Evolutionary conservation across 2,888 invertebrate genomes (phyloP).

Genomic region (Lampropteryx suffumata): DNA sequence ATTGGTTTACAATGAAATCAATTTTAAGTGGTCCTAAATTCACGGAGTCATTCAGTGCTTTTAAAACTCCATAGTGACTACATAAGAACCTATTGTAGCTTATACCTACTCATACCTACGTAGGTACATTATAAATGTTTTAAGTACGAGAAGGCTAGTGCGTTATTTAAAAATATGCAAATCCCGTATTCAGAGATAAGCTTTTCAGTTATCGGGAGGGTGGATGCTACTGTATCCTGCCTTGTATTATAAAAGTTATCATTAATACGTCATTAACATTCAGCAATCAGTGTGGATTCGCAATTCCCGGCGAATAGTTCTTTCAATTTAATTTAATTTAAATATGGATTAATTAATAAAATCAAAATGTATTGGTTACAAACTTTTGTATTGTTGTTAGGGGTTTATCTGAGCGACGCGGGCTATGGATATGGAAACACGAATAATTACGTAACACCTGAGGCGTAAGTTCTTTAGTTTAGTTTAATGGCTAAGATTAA

Average conservation of each 20-base stretch:
- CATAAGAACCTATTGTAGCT: too few species aligned
- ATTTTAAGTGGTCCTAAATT: too few species aligned
- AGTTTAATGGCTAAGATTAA: too few species aligned
- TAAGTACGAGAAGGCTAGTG: too few species aligned
- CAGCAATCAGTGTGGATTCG: slow-evolving; percentile 59
- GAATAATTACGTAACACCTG: slow-evolving; percentile 34
- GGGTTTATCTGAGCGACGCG: slow-evolving; percentile 52
- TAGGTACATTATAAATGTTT: too few species aligned
- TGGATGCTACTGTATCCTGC: slow-evolving; percentile 55
- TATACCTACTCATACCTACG: too few species aligned
- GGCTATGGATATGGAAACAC: slow-evolving; percentile 49
- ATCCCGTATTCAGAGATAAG: slow-evolving; percentile 45
- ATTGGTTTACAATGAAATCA: too few species aligned
- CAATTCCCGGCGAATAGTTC: slow-evolving; percentile 49
- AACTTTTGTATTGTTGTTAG: slow-evolving; percentile 53
- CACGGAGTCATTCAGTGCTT: too few species aligned
- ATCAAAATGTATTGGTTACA: slow-evolving; percentile 44
- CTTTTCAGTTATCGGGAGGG: slow-evolving; percentile 50
- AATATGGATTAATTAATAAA: slow-evolving; percentile 49
- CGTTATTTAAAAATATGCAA: slow-evolving; percentile 22
- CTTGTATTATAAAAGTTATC: slow-evolving; percentile 51
- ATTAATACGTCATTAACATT: slow-evolving; percentile 42
- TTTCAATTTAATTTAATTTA: slow-evolving; percentile 33
- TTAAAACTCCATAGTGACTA: too few species aligned
- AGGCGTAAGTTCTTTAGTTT: slow-evolving; percentile 53